Evolutionary conservation across 2,888 invertebrate species (phyloP).

Genomic region (Neoscelio sp.): DNA sequence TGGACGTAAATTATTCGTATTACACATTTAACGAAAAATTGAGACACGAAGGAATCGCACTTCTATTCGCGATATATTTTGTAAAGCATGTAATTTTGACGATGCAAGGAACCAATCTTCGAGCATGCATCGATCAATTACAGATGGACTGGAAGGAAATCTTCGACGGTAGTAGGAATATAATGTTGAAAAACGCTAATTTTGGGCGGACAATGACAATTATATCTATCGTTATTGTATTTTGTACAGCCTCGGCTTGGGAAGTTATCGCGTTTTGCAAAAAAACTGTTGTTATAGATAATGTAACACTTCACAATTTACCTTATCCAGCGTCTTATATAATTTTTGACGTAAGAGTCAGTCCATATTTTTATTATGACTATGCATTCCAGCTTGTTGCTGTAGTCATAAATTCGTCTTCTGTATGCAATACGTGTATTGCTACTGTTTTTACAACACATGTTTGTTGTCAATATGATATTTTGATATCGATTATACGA

Average conservation of each 20-base stretch:
- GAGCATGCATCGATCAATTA: too few species aligned
- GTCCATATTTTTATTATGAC: background rate
- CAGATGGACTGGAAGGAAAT: too few species aligned
- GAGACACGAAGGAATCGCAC: background rate
- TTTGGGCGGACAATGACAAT: background rate
- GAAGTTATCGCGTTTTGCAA: background rate
- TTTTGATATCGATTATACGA: background rate
- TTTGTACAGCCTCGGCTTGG: background rate
- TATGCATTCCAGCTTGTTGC: background rate
- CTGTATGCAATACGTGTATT: background rate
- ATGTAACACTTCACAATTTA: background rate
- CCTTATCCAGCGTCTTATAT: background rate
- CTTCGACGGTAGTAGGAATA: too few species aligned
- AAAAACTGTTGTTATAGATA: background rate
- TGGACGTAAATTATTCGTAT: background rate
- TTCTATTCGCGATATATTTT: too few species aligned
- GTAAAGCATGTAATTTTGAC: too few species aligned
- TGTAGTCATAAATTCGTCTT: background rate
- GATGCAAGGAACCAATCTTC: too few species aligned
- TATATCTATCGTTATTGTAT: background rate
- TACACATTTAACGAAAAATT: background rate
- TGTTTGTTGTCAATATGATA: background rate
- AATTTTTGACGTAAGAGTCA: background rate
- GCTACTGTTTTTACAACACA: background rate
- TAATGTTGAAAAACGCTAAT: background rate